Percentiles rank a stretch among this genome's conserved stretches.
Conservation (phyloP, 2,113 vertebrate species). For the Benitochromis conjunctus region DNA sequence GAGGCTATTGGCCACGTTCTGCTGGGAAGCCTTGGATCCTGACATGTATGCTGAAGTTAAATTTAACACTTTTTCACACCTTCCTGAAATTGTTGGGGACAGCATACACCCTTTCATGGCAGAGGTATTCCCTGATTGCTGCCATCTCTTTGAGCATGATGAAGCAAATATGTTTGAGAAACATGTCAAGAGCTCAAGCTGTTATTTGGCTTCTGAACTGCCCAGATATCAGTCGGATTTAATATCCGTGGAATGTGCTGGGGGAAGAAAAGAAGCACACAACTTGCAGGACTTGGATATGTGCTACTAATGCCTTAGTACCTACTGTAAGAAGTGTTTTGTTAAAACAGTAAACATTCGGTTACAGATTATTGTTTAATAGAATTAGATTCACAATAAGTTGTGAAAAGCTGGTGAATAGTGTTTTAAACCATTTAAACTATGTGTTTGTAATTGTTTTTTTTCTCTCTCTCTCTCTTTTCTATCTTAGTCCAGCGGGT, state of each 20-base stretch:
- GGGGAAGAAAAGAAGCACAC: background rate
- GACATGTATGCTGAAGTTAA: background rate
- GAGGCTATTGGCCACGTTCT: background rate
- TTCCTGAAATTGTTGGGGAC: background rate
- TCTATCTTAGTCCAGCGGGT: conserved; percentile 11
- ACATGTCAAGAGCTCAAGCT: background rate
- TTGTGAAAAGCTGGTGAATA: background rate
- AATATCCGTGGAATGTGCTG: background rate
- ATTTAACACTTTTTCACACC: background rate
- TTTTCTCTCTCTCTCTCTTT: background rate
- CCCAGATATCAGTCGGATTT: background rate
- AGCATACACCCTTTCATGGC: background rate
- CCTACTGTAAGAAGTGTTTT: background rate
- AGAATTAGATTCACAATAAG: background rate
- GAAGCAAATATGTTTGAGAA: background rate
- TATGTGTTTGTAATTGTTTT: background rate
- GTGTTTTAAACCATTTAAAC: background rate
- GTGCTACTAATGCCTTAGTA: background rate
- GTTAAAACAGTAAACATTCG: background rate
- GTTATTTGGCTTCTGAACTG: background rate
- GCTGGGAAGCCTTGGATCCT: background rate
- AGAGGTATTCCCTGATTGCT: background rate
- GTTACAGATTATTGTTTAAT: background rate
- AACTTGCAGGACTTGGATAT: background rate
- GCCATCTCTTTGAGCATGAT: background rate